Evolutionary conservation across 2,888 invertebrate genomes (phyloP).

Genomic region (Zaprionus bogoriensis): DNA sequence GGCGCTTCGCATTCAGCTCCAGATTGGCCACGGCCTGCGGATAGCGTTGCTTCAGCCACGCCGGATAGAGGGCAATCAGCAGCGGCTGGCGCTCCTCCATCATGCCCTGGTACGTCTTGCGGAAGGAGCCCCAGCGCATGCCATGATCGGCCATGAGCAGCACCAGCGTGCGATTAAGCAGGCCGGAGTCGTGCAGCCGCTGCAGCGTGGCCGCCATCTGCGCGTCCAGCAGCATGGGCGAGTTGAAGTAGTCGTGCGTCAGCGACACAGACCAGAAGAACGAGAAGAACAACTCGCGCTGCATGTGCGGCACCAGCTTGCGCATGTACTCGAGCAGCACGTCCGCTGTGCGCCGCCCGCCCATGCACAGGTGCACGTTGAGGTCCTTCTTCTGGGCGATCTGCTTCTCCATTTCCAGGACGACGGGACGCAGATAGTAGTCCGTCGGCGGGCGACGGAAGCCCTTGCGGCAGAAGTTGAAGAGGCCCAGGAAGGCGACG

Average conservation of each 20-base stretch:
- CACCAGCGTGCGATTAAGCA: conserved; percentile 82
- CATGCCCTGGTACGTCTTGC: conserved; percentile 91
- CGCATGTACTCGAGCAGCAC: conserved; percentile 88
- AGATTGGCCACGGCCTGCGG: conserved; percentile 87
- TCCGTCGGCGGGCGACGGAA: conserved; percentile 92
- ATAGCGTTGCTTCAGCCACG: conserved; percentile 87
- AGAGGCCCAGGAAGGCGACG: conserved; percentile 89
- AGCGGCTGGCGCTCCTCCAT: conserved; percentile 95
- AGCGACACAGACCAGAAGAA: conserved; percentile 93
- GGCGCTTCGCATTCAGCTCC: conserved; percentile 86
- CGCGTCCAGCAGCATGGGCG: conserved; percentile 89
- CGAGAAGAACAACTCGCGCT: conserved; percentile 87
- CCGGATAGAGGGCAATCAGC: conserved; percentile 88
- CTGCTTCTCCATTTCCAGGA: conserved; percentile 86
- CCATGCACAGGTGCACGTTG: conserved; percentile 78
- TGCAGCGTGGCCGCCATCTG: conserved; percentile 57
- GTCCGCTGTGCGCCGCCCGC: conserved; percentile 85
- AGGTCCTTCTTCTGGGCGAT: conserved; percentile 85
- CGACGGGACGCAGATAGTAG: conserved; percentile 91
- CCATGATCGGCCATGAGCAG: conserved; percentile 95
- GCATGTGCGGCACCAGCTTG: conserved; percentile 86
- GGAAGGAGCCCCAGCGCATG: conserved; percentile 92
- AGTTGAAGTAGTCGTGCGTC: conserved; percentile 93
- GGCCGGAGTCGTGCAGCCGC: conserved; percentile 85
- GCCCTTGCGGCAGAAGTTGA: conserved; percentile 90